phyloP scores from a whole-genome alignment of 2,797 vertebrate species.

The Kryptolebias ocellatus region DNA sequence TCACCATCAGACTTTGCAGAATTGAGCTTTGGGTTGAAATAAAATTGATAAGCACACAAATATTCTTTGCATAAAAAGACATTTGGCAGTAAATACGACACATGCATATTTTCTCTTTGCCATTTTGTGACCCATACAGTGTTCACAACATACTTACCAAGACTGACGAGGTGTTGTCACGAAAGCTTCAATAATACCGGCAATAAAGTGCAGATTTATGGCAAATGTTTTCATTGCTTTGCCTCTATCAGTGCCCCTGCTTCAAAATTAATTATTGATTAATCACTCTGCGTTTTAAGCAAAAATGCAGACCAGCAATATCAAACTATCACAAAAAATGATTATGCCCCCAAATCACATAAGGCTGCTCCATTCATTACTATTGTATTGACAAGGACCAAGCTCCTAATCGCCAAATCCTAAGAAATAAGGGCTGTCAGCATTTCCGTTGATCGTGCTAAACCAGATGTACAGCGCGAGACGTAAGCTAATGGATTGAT shows the following conservation, averaged over 20 bases:
- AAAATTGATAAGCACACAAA: constrained; percentile 79
- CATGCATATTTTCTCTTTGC: constrained; percentile 68
- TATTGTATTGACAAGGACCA: constrained; percentile 82
- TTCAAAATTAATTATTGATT: constrained; percentile 91
- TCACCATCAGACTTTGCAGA: constrained; percentile 46
- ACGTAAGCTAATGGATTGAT: constrained; percentile 79
- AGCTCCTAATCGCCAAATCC: constrained; percentile 84
- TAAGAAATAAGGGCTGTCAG: constrained; percentile 81
- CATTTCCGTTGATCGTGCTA: constrained; percentile 77
- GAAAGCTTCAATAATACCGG: constrained; percentile 73
- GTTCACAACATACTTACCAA: constrained; percentile 77
- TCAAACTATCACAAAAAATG: constrained; percentile 83
- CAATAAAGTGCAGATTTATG: constrained; percentile 86
- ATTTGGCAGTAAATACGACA: constrained; percentile 72
- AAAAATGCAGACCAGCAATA: constrained; percentile 88
- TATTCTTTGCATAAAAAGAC: constrained; percentile 67
- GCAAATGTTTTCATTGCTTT: constrained; percentile 83
- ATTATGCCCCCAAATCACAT: constrained; percentile 83
- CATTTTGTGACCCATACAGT: constrained; percentile 69
- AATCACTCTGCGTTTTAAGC: constrained; percentile 86
- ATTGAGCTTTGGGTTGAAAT: constrained; percentile 67
- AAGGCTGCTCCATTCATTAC: constrained; percentile 83
- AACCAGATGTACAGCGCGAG: constrained; percentile 81
- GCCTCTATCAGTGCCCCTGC: constrained; percentile 80
- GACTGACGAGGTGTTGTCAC: constrained; percentile 70